Evolutionary conservation across 1,140 invertebrate species (phyloP).

Genomic region (Diabrotica virgifera): DNA sequence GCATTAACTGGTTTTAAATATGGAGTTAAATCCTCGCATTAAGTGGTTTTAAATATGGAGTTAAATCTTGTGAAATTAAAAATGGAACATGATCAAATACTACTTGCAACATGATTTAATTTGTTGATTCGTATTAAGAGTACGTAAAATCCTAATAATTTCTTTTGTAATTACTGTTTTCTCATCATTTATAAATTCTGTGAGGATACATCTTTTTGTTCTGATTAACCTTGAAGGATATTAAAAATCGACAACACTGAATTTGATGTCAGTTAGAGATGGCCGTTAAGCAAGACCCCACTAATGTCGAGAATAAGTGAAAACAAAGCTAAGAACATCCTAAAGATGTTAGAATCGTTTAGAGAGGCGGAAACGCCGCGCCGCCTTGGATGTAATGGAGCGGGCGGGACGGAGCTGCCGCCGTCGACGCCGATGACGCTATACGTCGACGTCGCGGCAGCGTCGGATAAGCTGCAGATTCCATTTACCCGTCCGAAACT

Average conservation of each 20-base stretch:
- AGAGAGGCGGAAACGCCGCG: constrained; percentile 30
- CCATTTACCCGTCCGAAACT: constrained; percentile 45
- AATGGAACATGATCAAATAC: too few species aligned
- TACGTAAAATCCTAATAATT: too few species aligned
- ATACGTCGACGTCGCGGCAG: constrained; percentile 10
- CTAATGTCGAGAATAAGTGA: constrained; percentile 30
- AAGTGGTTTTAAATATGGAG: too few species aligned
- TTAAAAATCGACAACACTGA: background rate
- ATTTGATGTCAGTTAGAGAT: background rate
- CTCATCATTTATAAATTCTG: too few species aligned
- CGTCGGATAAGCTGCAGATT: constrained; percentile 40
- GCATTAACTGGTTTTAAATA: too few species aligned
- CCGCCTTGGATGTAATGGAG: constrained; percentile 32
- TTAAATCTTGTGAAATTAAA: too few species aligned
- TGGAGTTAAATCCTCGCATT: too few species aligned
- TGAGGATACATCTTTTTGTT: too few species aligned
- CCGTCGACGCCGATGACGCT: constrained; percentile 7
- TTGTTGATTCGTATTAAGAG: too few species aligned
- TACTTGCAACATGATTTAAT: too few species aligned
- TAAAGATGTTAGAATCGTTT: constrained; percentile 40
- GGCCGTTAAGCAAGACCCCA: background rate
- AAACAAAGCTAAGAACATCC: constrained; percentile 34
- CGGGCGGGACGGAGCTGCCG: constrained; percentile 35
- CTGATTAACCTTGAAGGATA: too few species aligned
- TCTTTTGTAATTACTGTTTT: too few species aligned